Percentiles rank a stretch among this genome's conserved stretches.
Evolutionary conservation across 2,888 invertebrate genomes (phyloP).

Genomic region (Leptopilina myrica): DNA sequence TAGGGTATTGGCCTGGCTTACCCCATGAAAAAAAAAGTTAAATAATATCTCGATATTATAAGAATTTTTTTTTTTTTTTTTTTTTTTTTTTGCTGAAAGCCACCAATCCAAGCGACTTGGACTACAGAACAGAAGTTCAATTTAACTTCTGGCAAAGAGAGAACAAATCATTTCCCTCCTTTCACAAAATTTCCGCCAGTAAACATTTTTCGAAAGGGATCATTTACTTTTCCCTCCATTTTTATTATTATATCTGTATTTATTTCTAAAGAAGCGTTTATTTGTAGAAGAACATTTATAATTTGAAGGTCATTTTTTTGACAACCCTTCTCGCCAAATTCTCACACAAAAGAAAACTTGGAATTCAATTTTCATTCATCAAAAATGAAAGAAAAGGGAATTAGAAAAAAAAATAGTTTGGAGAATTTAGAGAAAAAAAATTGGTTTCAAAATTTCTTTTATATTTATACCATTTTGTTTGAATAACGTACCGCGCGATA

Average conservation of each 20-base stretch:
- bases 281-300: too few species aligned
- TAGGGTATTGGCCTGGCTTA: background rate
- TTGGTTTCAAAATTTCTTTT: too few species aligned
- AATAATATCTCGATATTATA: background rate
- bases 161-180: conserved; percentile 5
- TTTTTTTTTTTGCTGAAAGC: conserved; percentile 11
- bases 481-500: too few species aligned
- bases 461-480: too few species aligned
- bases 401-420: too few species aligned
- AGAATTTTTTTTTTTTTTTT: background rate
- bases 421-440: too few species aligned
- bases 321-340: too few species aligned
- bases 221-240: conserved; percentile 1
- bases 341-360: too few species aligned
- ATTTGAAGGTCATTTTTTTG: too few species aligned
- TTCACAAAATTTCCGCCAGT: background rate
- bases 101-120: conserved; percentile 16
- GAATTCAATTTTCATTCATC: too few species aligned
- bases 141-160: conserved; percentile 21
- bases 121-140: conserved; percentile 1
- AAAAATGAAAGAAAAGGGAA: too few species aligned
- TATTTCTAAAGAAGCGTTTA: background rate
- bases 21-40: background rate
- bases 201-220: conserved; percentile 13
- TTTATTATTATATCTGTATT: background rate